Evolutionary conservation across 1,140 invertebrate species (phyloP).

Genomic region (Ptiloglossa arizonensis): DNA sequence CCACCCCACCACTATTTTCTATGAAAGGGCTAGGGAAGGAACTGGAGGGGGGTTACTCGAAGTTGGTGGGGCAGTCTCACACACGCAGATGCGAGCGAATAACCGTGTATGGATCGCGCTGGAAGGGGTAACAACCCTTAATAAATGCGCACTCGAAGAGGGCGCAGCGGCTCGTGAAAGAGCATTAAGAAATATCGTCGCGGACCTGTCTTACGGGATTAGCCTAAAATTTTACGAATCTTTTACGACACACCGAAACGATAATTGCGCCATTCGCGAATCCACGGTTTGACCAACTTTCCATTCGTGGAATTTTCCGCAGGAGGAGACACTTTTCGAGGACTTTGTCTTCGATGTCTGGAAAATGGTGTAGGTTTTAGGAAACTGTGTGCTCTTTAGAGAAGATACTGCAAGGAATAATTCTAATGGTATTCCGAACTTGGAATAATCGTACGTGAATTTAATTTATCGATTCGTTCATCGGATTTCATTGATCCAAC

Average conservation of each 20-base stretch:
- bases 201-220: slow-evolving; percentile 39
- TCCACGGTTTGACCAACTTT: background rate
- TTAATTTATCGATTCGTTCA: too few species aligned
- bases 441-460: too few species aligned
- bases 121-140: slow-evolving; percentile 72
- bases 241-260: background rate
- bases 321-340: too few species aligned
- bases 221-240: slow-evolving; percentile 36
- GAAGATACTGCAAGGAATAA: too few species aligned
- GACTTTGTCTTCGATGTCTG: background rate
- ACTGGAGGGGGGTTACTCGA: slow-evolving; percentile 53
- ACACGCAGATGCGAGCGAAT: slow-evolving; percentile 64
- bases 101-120: slow-evolving; percentile 43
- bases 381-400: too few species aligned
- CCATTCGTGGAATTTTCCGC: background rate
- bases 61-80: slow-evolving; percentile 64
- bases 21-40: slow-evolving; percentile 71
- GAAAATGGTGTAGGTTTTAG: background rate
- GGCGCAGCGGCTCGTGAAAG: slow-evolving; percentile 50
- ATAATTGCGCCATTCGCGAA: background rate
- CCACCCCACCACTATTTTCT: slow-evolving; percentile 71
- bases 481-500: too few species aligned
- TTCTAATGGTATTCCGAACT: too few species aligned
- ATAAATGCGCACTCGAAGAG: slow-evolving; percentile 69
- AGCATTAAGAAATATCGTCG: slow-evolving; percentile 50